Evolutionary conservation across 1,140 invertebrate genomes (phyloP), one percentile per base, ranked within the genome.

Genomic region (Dreissena rostriformis): DNA sequence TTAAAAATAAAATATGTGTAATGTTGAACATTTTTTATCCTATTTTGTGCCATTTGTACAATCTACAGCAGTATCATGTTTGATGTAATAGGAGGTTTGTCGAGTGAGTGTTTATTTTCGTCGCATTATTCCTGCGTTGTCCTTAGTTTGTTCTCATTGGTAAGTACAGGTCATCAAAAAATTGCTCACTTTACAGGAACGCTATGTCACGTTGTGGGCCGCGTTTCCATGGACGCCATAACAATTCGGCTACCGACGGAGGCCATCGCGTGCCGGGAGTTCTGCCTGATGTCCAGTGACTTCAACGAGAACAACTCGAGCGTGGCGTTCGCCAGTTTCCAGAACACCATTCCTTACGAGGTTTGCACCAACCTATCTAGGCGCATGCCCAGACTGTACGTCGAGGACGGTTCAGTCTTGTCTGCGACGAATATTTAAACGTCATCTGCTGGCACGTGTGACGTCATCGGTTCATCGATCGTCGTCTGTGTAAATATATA

Each of bases 171-270:
- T 39, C 39, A 39, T 39, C 39, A 2, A 39, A 39, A 8, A 39
- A 39, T 39, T 39, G 39, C 39, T 5, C 2, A 39, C 39, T 8
- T 39, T 39, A 39, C 86, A 89, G 88, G 88, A 15, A 70, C 85
- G 19, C 66, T 26, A 17, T 87, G 80, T 77, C 83, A 84, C 10
- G 70, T 90, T 26, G 87, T 90, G 24, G 89, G 89, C 22, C 71
- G 86, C 12, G 84, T 90, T 7, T 88, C 89, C 11, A 90, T 90
- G 89, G 89, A 90, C 66, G 88, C 89, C 8, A 86, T 90, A 15
- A 89, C 89, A 17, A 87, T 89, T 1, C 72, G 57, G 24, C 75
- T 89, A 19, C 81, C 71, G 26, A 51, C 74, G 6, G 81, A 86
- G 51, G 76, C 72, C 12, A 72, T 28, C 17, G 51, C 52, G 26